Conservation (phyloP, 1,140 invertebrate genomes). For the Agrilus planipennis region DNA sequence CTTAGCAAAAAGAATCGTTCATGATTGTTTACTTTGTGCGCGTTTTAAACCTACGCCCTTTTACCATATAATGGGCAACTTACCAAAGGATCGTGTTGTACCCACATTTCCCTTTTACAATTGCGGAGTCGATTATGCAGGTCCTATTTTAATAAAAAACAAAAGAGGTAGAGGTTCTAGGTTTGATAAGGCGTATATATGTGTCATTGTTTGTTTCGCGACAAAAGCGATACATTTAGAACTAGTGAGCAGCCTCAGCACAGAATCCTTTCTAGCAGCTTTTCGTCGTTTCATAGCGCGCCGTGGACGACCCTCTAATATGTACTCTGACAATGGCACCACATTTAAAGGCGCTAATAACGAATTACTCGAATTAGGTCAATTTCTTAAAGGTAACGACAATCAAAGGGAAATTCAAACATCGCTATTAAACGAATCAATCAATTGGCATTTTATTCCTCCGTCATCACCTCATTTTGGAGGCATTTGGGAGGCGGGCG, state of each 20-base stretch:
- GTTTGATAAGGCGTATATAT: conserved; percentile 30
- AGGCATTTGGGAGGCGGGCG: too few relatives aligned
- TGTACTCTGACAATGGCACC: conserved; percentile 18
- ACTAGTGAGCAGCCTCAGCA: conserved; percentile 20
- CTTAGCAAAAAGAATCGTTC: conserved; percentile 12
- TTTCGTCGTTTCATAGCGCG: conserved; percentile 24
- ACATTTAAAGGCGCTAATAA: conserved; percentile 15
- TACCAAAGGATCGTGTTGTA: conserved; percentile 21
- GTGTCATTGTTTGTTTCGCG: conserved; percentile 28
- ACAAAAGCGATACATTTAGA: conserved; percentile 31
- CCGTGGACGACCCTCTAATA: conserved; percentile 17
- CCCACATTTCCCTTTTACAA: conserved; percentile 24
- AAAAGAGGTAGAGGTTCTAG: conserved; percentile 10
- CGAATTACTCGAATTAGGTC: too few relatives aligned
- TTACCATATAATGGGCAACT: conserved; percentile 25
- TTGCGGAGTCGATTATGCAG: conserved; percentile 25
- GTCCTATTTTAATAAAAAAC: conserved; percentile 22
- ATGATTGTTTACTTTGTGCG: conserved; percentile 13
- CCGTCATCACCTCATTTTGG: too few relatives aligned
- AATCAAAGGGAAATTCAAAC: too few relatives aligned
- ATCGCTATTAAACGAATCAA: too few relatives aligned
- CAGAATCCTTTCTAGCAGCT: conserved; percentile 18
- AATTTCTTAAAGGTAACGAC: too few relatives aligned
- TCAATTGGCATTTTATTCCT: too few relatives aligned
- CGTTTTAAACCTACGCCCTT: conserved; percentile 1